These are phyloP conservation scores for Motacilla tschutschensis DNA, from an alignment of 2,113 vertebrate species.

Conservation along the genomic window DNA sequence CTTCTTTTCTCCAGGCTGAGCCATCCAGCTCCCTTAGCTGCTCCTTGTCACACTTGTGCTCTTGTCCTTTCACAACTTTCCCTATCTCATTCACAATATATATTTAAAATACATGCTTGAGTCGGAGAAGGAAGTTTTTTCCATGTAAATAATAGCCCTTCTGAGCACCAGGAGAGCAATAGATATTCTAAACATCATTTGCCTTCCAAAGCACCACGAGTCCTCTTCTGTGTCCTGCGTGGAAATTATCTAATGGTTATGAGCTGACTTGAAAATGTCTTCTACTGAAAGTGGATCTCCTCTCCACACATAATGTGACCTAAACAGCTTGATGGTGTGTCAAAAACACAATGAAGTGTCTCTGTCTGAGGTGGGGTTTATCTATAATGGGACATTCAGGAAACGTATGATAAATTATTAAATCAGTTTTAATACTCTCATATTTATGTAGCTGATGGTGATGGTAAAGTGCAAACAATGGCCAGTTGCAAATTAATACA, in stretches of 20 bases:
- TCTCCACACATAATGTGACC: not conserved
- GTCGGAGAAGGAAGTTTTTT: not conserved
- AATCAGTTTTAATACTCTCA: not conserved
- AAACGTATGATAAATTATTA: not conserved
- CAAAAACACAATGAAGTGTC: not conserved
- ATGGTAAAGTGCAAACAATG: not conserved
- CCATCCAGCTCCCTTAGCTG: rapidly evolving
- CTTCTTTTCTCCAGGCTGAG: not conserved
- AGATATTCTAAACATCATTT: not conserved
- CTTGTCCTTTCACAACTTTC: not conserved
- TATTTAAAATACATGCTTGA: not conserved
- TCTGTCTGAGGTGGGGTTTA: not conserved
- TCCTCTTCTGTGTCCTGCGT: not conserved
- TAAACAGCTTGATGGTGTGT: not conserved
- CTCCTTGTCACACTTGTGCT: not conserved
- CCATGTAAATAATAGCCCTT: not conserved
- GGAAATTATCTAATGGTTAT: not conserved
- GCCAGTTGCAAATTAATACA: not conserved
- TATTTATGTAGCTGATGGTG: not conserved
- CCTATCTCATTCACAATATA: not conserved
- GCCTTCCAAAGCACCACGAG: not conserved
- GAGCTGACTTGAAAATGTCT: not conserved
- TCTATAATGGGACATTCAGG: not conserved
- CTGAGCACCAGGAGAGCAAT: not conserved
- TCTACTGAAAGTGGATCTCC: not conserved